A percentile compares a stretch with the other conserved stretches of the same genome.
phyloP scores from a whole-genome alignment of 1,140 invertebrate genomes.

The Coelopa frigida region DNA sequence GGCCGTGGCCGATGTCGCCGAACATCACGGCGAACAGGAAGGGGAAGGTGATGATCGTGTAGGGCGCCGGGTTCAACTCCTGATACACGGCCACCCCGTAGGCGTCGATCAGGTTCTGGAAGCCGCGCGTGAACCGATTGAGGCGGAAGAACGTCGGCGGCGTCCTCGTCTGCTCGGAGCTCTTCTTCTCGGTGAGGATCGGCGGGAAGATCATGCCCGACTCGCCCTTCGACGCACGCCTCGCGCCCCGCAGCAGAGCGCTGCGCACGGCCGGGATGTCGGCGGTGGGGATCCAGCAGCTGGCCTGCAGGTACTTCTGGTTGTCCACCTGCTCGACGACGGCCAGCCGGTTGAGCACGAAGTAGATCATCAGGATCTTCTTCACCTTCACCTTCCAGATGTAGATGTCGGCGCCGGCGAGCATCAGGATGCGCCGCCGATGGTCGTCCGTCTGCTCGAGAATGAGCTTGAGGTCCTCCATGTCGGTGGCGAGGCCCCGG shows the following conservation, averaged over 20 bases:
- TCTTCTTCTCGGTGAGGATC: slow-evolving; percentile 71
- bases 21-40: slow-evolving; percentile 74
- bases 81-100: slow-evolving; percentile 70
- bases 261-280: slow-evolving; percentile 76
- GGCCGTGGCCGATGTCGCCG: slow-evolving; percentile 64
- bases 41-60: slow-evolving; percentile 68
- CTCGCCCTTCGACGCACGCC: slow-evolving; percentile 48
- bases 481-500: slow-evolving; percentile 15
- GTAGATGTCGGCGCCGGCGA: slow-evolving; percentile 79
- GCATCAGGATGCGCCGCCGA: slow-evolving; percentile 71
- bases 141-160: slow-evolving; percentile 74
- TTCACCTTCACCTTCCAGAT: slow-evolving; percentile 86
- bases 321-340: slow-evolving; percentile 77
- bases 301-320: slow-evolving; percentile 87
- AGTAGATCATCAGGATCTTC: slow-evolving; percentile 86
- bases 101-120: slow-evolving; percentile 76
- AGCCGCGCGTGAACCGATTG: slow-evolving; percentile 75
- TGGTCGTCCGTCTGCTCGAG: slow-evolving; percentile 54
- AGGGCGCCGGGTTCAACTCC: slow-evolving; percentile 69
- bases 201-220: slow-evolving; percentile 55
- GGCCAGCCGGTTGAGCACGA: slow-evolving; percentile 82
- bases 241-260: slow-evolving; percentile 79
- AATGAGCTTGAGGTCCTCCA: slow-evolving; percentile 17
- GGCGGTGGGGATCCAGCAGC: slow-evolving; percentile 85
- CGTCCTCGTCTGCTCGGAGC: slow-evolving; percentile 51